phyloP scores from a whole-genome alignment of 2,113 vertebrate species.

The Willisornis vidua region DNA sequence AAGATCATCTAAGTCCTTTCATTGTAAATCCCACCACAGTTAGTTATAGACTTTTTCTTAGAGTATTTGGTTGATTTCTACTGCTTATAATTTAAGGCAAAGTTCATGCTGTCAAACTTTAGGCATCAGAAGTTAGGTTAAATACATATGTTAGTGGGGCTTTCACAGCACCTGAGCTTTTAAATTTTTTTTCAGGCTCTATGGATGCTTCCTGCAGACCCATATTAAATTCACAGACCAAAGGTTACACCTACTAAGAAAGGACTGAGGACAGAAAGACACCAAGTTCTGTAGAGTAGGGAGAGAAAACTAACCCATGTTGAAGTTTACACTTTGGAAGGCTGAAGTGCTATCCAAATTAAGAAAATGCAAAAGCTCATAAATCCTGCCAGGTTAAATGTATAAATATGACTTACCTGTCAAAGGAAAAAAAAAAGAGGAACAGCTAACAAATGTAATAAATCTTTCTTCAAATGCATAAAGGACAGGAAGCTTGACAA shows the following conservation, averaged over 20 bases:
- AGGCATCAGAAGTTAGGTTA: not conserved
- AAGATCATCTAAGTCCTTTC: not conserved
- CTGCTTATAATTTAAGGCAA: not conserved
- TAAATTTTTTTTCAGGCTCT: not conserved
- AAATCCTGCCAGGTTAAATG: not conserved
- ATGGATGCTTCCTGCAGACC: not conserved
- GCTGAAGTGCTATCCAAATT: not conserved
- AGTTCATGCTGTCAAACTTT: not conserved
- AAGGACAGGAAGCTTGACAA: not conserved
- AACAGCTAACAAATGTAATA: not conserved
- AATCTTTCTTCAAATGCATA: not conserved
- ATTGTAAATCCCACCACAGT: not conserved
- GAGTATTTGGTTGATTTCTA: not conserved
- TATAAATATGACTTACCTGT: not conserved
- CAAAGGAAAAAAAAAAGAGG: not conserved
- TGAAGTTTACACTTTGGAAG: not conserved
- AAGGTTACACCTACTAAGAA: not conserved
- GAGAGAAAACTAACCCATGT: not conserved
- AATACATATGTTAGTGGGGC: fast-evolving
- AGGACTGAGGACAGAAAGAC: not conserved
- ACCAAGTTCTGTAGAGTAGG: not conserved
- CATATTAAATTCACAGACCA: not conserved
- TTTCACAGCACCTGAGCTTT: not conserved
- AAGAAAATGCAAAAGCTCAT: not conserved
- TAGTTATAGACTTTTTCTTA: not conserved